Percentiles rank a stretch among this genome's conserved stretches.
Evolutionary conservation across 2,888 invertebrate genomes (phyloP).

Genomic region (Aphidoletes aphidimyza): DNA sequence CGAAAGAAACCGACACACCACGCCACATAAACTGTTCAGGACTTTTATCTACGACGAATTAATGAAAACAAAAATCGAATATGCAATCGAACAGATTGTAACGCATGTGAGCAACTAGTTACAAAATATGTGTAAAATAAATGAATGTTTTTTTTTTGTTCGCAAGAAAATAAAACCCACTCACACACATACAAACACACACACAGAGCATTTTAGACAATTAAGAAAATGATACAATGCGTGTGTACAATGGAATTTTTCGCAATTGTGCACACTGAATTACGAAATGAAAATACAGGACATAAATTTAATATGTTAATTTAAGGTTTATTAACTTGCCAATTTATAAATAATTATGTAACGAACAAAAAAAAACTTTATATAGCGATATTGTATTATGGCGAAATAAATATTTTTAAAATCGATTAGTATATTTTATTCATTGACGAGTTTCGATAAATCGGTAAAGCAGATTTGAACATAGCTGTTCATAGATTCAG

Average conservation of each 20-base stretch:
- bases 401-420: conserved; percentile 43
- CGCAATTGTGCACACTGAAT: conserved; percentile 13
- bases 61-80: too few relatives aligned
- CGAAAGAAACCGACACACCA: too few relatives aligned
- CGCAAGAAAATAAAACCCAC: not conserved
- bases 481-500: too few relatives aligned
- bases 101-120: too few relatives aligned
- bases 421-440: not conserved
- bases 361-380: conserved; percentile 25
- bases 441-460: not conserved
- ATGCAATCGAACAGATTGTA: too few relatives aligned
- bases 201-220: not conserved
- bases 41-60: too few relatives aligned
- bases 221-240: not conserved
- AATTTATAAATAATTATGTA: conserved; percentile 33
- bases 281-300: conserved; percentile 49
- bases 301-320: conserved; percentile 41
- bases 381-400: not conserved
- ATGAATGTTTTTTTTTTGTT: too few relatives aligned
- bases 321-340: conserved; percentile 42
- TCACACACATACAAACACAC: not conserved
- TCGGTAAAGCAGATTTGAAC: not conserved
- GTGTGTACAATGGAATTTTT: conserved; percentile 12
- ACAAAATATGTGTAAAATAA: too few relatives aligned
- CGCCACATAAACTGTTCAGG: too few relatives aligned